Base-by-base conservation (phyloP, 2,113 vertebrate genomes). In the Microcebus lehilahytsara region DNA sequence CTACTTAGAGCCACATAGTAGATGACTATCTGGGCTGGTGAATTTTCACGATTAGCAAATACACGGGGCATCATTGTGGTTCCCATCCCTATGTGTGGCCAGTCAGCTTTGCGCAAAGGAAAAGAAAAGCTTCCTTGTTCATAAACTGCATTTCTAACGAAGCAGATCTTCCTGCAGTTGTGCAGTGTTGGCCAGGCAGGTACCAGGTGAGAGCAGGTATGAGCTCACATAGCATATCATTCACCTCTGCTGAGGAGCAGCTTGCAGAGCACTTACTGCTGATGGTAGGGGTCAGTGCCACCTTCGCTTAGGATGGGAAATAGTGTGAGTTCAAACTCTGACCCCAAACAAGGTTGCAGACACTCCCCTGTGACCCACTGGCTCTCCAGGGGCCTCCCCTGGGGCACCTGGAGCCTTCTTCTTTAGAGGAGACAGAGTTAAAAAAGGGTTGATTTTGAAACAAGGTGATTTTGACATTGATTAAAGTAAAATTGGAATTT, bases 401-500 rank as follows among this genome's bases (percentile, higher is more conserved):
- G 19, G 12, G 89, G 40, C 17, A 87, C 23, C 9, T 25, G 64
- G 13, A 27, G 10, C 25, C 23, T 25, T 25, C 13, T 58, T 95
- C 27, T 74, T 75, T 40, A 69, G 51, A 96, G 72, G 30, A 93
- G 14, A 91, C 62, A 80, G 12, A 66, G 12, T 42, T 71, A 27
- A 77, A 16, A 62, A 22, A 58, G 46, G 22, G 30, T 86, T 69
- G 72, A 74, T 25, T 71, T 72, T 14, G 67, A 71, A 83, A 69
- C 32, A 58, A 37, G 46, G n/a, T 80, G 64, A 75, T 85, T 85
- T 88, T 89, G 60, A 92, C 46, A 56, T 25, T 69, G 87, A 71
- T 87, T 89, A 77, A 94, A 92, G 66, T 27, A 83, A 95, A 85
- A 92, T 34, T 78, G 83, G 51, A 95, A 71, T 85, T 95, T 72